Evolutionary conservation across 2,888 invertebrate species (phyloP), one percentile per base, ranked within the genome.

Genomic region (Ichneumoninae sp.): DNA sequence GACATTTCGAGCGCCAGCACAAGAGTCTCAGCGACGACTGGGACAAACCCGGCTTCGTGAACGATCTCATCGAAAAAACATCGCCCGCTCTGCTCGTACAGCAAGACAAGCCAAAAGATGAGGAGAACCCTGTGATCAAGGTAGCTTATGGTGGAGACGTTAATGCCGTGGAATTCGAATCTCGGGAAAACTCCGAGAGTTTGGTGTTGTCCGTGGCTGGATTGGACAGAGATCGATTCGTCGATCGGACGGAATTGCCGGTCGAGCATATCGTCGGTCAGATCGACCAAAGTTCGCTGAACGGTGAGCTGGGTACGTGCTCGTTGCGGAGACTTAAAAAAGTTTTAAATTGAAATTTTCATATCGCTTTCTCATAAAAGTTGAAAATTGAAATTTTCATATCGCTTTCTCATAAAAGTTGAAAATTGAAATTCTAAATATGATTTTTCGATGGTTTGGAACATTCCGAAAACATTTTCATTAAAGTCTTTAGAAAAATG

Each of bases 1-100:
- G 89, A 33, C 89, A 89, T 69, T 89, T 89, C 82, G 87, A 88
- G 44, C 83, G 87, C 5, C 88, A 87, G 68, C 89, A 89, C 70
- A 87, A 81, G 22, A 78, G 47, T 60, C 75, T 86, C 0, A 85
- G 62, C 50, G 84, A 83, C 22, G 85, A 87, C 36, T 89, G 89
- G 89, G 84, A 88, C 66, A 86, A 83, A 36, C 84, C 86, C 0
- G 88, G 87, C 50, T 89, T 89, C 47, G 85, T 88, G 13, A 87
- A 87, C 80, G 79, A 86, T 40, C 77, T 88, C 19, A 71, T 80
- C 4, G 88, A 89, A 68, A 87, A 85, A 74, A 71, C 26, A 69
- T 77, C 84, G 1, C n/a, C 80, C 0, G 44, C 74, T 16, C 22
- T 65, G 44, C 16, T 79, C 30, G 47, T 44, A 47, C 71, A 72